Conservation (phyloP, 1,140 invertebrate genomes). For the Leptestheria dahalacensis region DNA sequence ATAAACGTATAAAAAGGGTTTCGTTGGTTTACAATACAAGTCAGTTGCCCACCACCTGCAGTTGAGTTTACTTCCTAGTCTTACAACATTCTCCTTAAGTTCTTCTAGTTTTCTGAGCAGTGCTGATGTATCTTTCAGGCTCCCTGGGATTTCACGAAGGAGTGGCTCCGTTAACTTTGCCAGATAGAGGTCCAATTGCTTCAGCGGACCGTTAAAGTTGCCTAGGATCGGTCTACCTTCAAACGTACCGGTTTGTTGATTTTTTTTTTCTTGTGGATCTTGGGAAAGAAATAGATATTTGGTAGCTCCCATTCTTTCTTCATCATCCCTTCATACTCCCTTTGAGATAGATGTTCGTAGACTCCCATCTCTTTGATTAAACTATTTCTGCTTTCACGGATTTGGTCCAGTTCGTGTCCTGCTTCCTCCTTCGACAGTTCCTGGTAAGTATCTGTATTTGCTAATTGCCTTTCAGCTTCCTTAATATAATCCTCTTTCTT, state of each 20-base stretch:
- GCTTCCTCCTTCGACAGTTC: neutral
- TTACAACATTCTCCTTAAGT: neutral
- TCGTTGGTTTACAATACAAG: too few relatives aligned
- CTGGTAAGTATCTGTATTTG: neutral
- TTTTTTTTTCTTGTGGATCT: neutral
- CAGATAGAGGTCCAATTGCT: neutral
- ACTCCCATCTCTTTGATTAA: neutral
- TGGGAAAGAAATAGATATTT: neutral
- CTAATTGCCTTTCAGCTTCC: neutral
- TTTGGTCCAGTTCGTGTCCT: neutral
- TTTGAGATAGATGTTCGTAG: neutral
- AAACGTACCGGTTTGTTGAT: neutral
- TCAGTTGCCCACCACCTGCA: too few relatives aligned
- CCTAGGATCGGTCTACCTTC: neutral
- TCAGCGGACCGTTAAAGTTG: neutral
- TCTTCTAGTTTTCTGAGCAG: neutral
- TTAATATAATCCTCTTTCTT: neutral
- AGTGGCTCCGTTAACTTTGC: neutral
- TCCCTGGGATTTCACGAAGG: neutral
- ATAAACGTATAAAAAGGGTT: too few relatives aligned
- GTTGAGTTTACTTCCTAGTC: too few relatives aligned
- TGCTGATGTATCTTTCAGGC: neutral
- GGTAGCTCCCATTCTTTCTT: neutral
- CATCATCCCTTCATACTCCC: neutral
- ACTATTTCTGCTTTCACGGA: neutral